phyloP scores from a whole-genome alignment of 2,113 vertebrate species.

The Gopherus flavomarginatus region DNA sequence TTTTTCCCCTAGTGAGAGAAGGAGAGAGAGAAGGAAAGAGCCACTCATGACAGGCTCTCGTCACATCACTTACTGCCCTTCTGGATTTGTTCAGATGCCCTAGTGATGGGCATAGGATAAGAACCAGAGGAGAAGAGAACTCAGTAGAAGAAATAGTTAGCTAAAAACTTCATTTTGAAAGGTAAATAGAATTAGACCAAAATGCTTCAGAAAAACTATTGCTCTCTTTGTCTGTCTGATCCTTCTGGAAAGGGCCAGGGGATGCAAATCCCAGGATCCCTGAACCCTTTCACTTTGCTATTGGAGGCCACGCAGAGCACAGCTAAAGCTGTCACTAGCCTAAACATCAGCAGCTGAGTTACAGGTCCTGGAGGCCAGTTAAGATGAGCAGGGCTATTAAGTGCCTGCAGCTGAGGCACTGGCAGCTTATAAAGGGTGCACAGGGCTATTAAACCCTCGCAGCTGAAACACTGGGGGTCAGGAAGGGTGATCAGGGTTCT shows the following conservation, averaged over 20 bases:
- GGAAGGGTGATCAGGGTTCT: neutral
- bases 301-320: neutral
- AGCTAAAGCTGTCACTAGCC: neutral
- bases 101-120: neutral
- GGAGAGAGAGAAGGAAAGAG: neutral
- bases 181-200: neutral
- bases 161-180: neutral
- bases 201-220: neutral
- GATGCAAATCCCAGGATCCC: neutral
- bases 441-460: neutral
- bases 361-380: neutral
- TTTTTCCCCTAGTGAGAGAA: too few relatives aligned
- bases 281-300: neutral
- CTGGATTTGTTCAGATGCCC: neutral
- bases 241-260: neutral
- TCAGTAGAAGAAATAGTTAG: neutral
- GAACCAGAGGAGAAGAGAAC: neutral
- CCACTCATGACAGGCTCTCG: neutral
- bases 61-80: neutral
- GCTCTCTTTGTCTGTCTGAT: neutral
- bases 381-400: neutral
- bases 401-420: neutral
- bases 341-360: neutral
- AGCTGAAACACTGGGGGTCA: neutral
- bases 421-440: neutral